Percentiles rank a stretch among this genome's conserved stretches.
Conservation (phyloP, 2,797 vertebrate genomes). For the Lepidocolaptes lacrymiger region DNA sequence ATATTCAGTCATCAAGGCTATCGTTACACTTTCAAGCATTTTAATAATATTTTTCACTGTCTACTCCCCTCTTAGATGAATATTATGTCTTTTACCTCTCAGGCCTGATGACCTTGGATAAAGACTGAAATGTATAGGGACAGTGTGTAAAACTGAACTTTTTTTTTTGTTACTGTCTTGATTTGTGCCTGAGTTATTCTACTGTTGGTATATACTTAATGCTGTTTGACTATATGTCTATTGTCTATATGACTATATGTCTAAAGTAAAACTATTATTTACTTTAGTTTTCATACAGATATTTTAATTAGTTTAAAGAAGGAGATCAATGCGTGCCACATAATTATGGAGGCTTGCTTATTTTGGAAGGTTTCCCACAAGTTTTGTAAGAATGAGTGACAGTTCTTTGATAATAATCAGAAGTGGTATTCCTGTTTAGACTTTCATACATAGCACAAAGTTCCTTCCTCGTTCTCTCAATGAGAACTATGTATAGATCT, state of each 20-base stretch:
- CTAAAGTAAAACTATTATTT: background rate
- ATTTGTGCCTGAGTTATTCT: background rate
- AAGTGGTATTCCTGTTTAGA: background rate
- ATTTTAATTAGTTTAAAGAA: background rate
- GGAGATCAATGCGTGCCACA: background rate
- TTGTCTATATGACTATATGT: background rate
- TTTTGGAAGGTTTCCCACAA: background rate
- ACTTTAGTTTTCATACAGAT: background rate
- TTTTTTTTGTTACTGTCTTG: background rate
- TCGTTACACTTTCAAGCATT: background rate
- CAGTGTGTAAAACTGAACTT: background rate
- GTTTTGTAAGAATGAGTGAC: background rate
- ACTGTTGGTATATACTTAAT: background rate
- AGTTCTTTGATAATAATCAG: background rate
- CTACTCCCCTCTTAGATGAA: background rate
- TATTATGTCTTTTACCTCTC: background rate
- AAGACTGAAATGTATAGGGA: background rate
- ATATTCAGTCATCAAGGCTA: constrained; percentile 24
- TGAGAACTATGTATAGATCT: background rate
- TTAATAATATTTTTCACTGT: background rate
- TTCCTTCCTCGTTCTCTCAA: background rate
- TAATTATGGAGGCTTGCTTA: background rate
- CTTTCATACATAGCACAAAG: background rate
- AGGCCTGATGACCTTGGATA: background rate
- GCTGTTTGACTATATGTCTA: background rate